phyloP scores from a whole-genome alignment of 2,888 invertebrate genomes.

The Ditula angustiorana region DNA sequence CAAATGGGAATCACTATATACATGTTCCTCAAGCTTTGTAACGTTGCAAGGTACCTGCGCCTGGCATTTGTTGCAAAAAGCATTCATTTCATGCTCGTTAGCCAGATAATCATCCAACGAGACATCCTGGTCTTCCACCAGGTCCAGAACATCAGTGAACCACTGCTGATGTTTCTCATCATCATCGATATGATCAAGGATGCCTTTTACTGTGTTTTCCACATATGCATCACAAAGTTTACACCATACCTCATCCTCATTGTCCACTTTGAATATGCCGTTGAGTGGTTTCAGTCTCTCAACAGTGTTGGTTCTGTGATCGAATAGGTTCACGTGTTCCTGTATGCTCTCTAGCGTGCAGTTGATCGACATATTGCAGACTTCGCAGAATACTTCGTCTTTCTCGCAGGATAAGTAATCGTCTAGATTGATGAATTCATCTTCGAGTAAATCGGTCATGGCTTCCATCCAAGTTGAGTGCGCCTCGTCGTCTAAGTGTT shows the following conservation, averaged over 20 bases:
- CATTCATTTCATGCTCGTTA: conserved; percentile 61
- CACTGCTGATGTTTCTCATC: conserved; percentile 62
- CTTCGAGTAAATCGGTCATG: conserved; percentile 64
- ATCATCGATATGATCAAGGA: conserved; percentile 64
- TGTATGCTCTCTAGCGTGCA: conserved; percentile 61
- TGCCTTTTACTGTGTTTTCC: conserved; percentile 54
- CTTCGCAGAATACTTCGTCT: conserved; percentile 63
- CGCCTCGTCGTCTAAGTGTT: conserved; percentile 61
- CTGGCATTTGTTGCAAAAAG: conserved; percentile 65
- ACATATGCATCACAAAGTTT: conserved; percentile 64
- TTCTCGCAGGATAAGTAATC: conserved; percentile 60
- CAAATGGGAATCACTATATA: conserved; percentile 61
- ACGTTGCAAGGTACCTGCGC: conserved; percentile 56
- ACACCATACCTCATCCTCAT: conserved; percentile 64
- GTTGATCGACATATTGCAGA: conserved; percentile 55
- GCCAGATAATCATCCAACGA: conserved; percentile 57
- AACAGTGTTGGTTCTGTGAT: conserved; percentile 61
- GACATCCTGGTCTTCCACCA: conserved; percentile 61
- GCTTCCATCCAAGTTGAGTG: conserved; percentile 68
- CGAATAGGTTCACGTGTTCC: conserved; percentile 62
- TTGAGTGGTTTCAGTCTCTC: conserved; percentile 64
- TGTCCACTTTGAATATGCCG: conserved; percentile 60
- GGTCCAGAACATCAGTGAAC: conserved; percentile 65
- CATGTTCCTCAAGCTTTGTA: conserved; percentile 59
- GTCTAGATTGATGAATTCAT: conserved; percentile 65